These are phyloP conservation scores for Tautogolabrus adspersus DNA, from an alignment of 2,113 vertebrate species.

Conservation along the genomic window DNA sequence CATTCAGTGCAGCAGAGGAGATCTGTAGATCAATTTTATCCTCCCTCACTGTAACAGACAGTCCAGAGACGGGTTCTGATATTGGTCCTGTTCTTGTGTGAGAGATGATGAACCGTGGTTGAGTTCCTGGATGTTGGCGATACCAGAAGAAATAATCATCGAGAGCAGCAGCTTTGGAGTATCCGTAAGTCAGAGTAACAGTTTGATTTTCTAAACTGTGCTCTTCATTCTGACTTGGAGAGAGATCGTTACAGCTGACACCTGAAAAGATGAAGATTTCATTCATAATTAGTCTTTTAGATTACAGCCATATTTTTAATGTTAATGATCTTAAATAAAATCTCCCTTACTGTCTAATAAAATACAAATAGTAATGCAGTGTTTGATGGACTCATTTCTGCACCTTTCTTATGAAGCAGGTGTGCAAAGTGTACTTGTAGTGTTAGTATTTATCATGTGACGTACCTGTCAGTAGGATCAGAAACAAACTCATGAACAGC, in stretches of 20 bases:
- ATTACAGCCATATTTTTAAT: too few relatives aligned
- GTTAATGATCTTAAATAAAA: too few relatives aligned
- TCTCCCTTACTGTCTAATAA: too few relatives aligned
- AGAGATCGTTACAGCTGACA: slow-evolving; percentile 38
- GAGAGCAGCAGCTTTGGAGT: rapidly evolving
- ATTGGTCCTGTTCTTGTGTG: too few relatives aligned
- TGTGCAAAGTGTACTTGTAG: too few relatives aligned
- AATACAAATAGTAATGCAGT: too few relatives aligned
- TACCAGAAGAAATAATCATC: slow-evolving; percentile 37
- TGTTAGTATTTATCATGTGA: neutral
- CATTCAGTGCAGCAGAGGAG: too few relatives aligned
- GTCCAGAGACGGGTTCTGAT: too few relatives aligned
- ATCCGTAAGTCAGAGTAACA: slow-evolving; percentile 27
- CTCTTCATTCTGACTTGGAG: slow-evolving; percentile 16
- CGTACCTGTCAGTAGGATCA: neutral
- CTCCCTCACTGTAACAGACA: neutral
- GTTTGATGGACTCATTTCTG: too few relatives aligned
- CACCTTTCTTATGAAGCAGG: too few relatives aligned
- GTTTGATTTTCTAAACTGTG: neutral
- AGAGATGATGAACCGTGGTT: neutral
- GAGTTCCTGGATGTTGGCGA: slow-evolving; percentile 38
- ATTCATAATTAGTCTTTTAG: too few relatives aligned
- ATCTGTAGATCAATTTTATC: neutral
- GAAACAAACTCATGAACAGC: neutral
- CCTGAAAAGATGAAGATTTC: neutral